Base-by-base conservation (phyloP, 2,113 vertebrate species). In the Amphiprion percula region DNA sequence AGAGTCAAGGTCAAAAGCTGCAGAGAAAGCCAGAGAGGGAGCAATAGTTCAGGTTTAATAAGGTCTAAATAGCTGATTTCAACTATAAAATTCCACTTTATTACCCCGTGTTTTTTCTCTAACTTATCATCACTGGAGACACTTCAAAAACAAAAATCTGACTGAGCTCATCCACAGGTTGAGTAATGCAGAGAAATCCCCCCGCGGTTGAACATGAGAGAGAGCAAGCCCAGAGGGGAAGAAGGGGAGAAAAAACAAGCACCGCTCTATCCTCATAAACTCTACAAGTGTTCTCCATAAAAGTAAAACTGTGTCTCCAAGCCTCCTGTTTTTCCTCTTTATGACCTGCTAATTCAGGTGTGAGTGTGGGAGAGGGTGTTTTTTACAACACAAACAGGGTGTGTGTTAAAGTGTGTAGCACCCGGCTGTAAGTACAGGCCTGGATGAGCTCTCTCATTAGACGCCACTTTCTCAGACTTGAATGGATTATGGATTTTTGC, bases 201-300 rank as follows among this genome's bases (percentile, higher is more conserved):
- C 87, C 33, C 1, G 28, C 33, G 65, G 78, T 76, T 77, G 54
- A 88, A 90, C 62, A 76, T 79, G 82, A 87, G 77, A 78, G 65
- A 78, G 65, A 67, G 33, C 82, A 72, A 17, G 50, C 69, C 87
- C 79, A 19, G 56, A 59, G 82, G 55, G 70, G 10, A 77, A 55
- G 69, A 15, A 60, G 58, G 55, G 41, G 49, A 68, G 84, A 67
- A 68, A 3, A 49, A 79, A 89, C 62, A 82, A 84, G 61, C 23
- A 59, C 63, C 44, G 65, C 69, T 75, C 75, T 19, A 15, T 79
- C 77, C 86, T 77, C 83, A 80, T 90, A 89, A 93, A 92, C 77
- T 77, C 77, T 37, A 79, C 63, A 82, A 87, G 87, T 80, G 82
- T 79, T 89, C 80, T 70, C 87, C 64, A 87, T 90, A 92, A 93